phyloP scores from a whole-genome alignment of 2,797 vertebrate genomes.

The Cyclopterus lumpus region DNA sequence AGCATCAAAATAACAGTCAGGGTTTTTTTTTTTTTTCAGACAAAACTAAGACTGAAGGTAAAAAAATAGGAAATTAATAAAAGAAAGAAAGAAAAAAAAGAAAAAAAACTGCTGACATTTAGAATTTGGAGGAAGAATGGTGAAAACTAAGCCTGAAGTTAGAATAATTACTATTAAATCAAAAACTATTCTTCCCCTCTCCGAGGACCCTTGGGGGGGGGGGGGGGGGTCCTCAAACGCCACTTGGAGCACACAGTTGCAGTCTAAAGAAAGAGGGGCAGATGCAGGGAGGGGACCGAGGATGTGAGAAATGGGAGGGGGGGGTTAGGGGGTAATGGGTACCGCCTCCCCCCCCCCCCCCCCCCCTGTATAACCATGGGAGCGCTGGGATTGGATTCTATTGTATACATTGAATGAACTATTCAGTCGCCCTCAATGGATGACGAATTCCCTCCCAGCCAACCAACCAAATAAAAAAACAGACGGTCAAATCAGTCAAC shows the following conservation, averaged over 20 bases:
- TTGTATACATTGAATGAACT: slow-evolving; percentile 71
- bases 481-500: slow-evolving; percentile 33
- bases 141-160: slow-evolving; percentile 9
- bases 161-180: slow-evolving; percentile 35
- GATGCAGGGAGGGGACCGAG: slow-evolving; percentile 41
- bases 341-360: slow-evolving; percentile 16
- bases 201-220: slow-evolving; percentile 54
- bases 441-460: slow-evolving; percentile 42
- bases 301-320: slow-evolving; percentile 36
- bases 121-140: background rate
- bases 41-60: background rate
- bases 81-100: no score
- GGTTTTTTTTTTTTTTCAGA: background rate
- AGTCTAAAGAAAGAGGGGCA: slow-evolving; percentile 38
- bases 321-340: slow-evolving; percentile 14
- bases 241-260: slow-evolving; percentile 53
- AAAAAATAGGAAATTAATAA: background rate
- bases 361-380: slow-evolving; percentile 66
- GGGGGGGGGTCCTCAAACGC: slow-evolving; percentile 56
- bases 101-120: background rate
- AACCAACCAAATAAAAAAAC: slow-evolving; percentile 40
- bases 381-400: slow-evolving; percentile 74
- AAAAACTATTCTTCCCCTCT: slow-evolving; percentile 41
- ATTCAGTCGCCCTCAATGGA: slow-evolving; percentile 64
- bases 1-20: background rate